These are phyloP conservation scores for Melanchra persicariae DNA, from an alignment of 2,888 invertebrate species.

Conservation along the genomic window DNA sequence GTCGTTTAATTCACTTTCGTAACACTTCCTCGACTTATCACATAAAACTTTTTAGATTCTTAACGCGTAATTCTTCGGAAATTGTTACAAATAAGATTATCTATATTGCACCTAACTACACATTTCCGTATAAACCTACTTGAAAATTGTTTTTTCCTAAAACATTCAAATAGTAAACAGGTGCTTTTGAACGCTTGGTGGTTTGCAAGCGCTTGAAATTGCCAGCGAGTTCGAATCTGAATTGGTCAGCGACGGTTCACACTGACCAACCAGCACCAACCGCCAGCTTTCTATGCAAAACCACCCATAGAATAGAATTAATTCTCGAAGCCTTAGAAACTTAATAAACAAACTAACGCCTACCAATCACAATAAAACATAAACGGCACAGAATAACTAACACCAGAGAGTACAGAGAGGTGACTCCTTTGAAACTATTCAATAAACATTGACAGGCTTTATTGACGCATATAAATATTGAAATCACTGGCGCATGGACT, in stretches of 20 bases:
- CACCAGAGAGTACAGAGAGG: constrained; percentile 3
- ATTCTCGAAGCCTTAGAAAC: neutral
- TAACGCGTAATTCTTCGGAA: constrained; percentile 30
- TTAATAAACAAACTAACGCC: constrained; percentile 29
- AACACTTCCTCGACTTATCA: constrained; percentile 24
- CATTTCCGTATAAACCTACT: neutral
- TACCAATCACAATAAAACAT: constrained; percentile 21
- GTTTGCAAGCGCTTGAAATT: too few relatives aligned
- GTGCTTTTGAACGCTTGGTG: too few relatives aligned
- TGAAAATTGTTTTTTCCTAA: neutral
- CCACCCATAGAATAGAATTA: neutral
- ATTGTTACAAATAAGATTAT: neutral
- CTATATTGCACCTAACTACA: neutral
- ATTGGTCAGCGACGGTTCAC: neutral
- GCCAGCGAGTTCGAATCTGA: neutral
- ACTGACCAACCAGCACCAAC: neutral
- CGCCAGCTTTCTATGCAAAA: neutral
- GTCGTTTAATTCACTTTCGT: constrained; percentile 21
- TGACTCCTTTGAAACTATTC: constrained; percentile 46
- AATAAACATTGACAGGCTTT: constrained; percentile 60
- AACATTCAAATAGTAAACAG: neutral
- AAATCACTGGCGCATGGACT: constrained; percentile 53
- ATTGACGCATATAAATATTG: constrained; percentile 53
- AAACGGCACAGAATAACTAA: constrained; percentile 48
- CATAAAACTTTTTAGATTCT: constrained; percentile 21